Percentiles rank a stretch among this genome's conserved stretches.
Evolutionary conservation across 2,797 vertebrate genomes (phyloP).

Genomic region (Margarornis squamiger): DNA sequence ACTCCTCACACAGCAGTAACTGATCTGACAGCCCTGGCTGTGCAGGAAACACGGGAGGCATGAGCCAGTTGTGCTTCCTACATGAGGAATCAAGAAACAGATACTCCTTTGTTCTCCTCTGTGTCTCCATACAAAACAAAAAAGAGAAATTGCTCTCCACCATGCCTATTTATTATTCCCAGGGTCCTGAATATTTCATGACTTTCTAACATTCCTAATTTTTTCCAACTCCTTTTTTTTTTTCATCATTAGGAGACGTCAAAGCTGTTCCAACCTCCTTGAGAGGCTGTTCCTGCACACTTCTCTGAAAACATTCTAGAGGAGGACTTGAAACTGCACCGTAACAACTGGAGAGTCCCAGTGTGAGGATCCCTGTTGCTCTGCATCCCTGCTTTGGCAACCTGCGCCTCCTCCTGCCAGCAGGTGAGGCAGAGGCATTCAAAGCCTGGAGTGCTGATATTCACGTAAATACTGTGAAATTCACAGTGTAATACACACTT

Average conservation of each 20-base stretch:
- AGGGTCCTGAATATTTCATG: background rate
- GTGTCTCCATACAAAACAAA: background rate
- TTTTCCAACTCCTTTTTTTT: background rate
- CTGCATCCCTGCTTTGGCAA: background rate
- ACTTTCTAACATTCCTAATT: background rate
- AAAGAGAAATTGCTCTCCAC: background rate
- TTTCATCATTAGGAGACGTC: background rate
- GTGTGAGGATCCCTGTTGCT: background rate
- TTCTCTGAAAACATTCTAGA: background rate
- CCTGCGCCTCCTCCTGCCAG: background rate
- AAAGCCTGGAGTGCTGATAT: background rate
- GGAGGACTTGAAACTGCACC: background rate
- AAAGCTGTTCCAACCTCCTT: rapidly evolving
- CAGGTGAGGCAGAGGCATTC: constrained; percentile 35
- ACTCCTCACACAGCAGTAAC: background rate
- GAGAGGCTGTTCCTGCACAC: background rate
- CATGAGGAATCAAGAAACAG: constrained; percentile 9
- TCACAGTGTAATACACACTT: background rate
- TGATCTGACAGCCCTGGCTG: background rate
- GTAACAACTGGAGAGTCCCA: background rate
- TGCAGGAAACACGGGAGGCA: background rate
- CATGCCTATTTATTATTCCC: background rate
- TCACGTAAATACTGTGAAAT: constrained; percentile 18
- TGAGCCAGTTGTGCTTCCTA: background rate
- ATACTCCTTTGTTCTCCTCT: constrained; percentile 9